phyloP scores from a whole-genome alignment of 30 jellyfish, hydroid and myxozoan species.

The Aurelia aurita complex sp. Pacific region DNA sequence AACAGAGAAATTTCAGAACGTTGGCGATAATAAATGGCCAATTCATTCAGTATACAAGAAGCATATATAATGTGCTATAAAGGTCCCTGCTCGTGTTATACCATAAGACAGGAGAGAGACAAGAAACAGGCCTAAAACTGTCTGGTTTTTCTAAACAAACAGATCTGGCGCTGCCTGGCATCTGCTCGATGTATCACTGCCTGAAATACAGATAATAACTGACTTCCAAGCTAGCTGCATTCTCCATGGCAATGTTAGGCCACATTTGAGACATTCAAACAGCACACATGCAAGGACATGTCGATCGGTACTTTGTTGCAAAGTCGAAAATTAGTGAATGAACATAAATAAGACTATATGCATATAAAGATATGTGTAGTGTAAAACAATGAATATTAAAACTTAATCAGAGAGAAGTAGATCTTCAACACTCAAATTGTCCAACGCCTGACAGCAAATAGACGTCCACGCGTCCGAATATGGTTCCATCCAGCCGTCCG shows the following conservation, averaged over 20 bases:
- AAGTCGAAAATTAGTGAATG: not conserved
- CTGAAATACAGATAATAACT: not conserved
- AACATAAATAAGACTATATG: not conserved
- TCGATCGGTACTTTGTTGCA: not conserved
- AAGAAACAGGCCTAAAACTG: too few species aligned
- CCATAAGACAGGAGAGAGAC: too few species aligned
- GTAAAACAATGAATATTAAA: too few species aligned
- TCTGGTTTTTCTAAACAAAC: too few species aligned
- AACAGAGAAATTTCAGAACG: conserved; percentile 15
- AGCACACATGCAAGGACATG: not conserved
- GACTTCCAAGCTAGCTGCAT: not conserved
- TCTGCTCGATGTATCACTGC: too few species aligned
- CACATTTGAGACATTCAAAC: conserved; percentile 1
- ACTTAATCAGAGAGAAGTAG: too few species aligned
- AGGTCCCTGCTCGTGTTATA: not conserved
- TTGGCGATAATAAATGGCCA: not conserved
- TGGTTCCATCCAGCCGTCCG: too few species aligned
- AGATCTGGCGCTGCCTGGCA: too few species aligned
- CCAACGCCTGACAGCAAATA: too few species aligned
- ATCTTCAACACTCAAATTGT: too few species aligned
- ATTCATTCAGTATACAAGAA: not conserved
- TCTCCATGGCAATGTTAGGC: not conserved
- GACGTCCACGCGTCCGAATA: too few species aligned
- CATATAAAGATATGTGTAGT: not conserved
- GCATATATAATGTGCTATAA: not conserved